Evolutionary conservation across 2,113 vertebrate species (phyloP).

Genomic region (Myanophis thanlyinensis): DNA sequence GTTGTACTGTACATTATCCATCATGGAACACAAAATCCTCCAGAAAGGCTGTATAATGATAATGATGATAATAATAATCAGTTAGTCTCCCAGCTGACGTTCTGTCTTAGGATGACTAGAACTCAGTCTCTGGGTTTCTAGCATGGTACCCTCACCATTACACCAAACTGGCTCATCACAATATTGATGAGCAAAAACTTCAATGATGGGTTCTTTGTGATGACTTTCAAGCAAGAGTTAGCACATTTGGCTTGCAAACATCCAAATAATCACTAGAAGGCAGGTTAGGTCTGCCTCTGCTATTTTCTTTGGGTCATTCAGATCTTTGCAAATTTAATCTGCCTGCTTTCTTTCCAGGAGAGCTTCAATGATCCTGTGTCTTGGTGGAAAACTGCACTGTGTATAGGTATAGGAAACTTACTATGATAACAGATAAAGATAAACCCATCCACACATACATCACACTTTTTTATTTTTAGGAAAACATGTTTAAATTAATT

Average conservation of each 20-base stretch:
- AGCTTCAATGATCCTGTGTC: not conserved
- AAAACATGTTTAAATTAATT: not conserved
- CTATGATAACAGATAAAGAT: not conserved
- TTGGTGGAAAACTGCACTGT: not conserved
- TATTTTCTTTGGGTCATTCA: not conserved
- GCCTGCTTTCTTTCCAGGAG: not conserved
- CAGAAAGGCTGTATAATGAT: no score
- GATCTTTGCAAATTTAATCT: not conserved
- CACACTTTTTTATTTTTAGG: not conserved
- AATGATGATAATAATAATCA: no score
- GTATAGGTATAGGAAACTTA: not conserved
- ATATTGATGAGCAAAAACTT: not conserved
- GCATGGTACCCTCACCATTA: no score
- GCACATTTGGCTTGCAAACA: not conserved
- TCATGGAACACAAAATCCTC: no score
- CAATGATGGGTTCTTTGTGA: no score
- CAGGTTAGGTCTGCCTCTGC: not conserved
- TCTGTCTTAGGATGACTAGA: no score
- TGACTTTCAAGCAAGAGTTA: not conserved
- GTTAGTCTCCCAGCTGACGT: no score
- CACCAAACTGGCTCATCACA: no score
- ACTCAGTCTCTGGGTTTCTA: no score
- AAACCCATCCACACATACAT: no score
- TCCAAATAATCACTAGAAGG: not conserved
- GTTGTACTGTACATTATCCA: no score